Conservation (phyloP, 1,140 invertebrate species). For the Bemisia tabaci region DNA sequence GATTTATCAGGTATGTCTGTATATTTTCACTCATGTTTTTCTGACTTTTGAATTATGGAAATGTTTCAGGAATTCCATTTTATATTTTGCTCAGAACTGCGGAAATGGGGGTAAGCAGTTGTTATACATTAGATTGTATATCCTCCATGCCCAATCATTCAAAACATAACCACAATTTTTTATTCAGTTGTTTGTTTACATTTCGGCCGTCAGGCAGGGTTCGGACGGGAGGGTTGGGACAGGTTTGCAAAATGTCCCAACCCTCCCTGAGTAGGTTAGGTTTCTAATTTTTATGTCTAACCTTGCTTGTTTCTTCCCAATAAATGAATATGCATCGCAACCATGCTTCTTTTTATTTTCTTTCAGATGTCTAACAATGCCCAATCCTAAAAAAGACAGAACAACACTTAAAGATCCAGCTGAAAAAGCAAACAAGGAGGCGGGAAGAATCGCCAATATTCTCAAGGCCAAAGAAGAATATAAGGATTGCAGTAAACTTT, state of each 20-base stretch:
- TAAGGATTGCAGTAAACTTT: background rate
- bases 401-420: background rate
- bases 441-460: background rate
- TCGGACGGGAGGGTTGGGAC: background rate
- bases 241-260: background rate
- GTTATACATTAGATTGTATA: background rate
- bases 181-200: background rate
- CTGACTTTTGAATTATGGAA: background rate
- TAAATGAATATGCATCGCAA: background rate
- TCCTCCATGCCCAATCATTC: background rate
- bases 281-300: background rate
- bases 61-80: background rate
- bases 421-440: background rate
- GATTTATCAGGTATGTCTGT: background rate
- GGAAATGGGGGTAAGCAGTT: background rate
- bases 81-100: background rate
- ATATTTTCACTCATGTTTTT: background rate
- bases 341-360: background rate
- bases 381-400: background rate
- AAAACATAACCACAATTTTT: background rate
- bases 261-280: background rate
- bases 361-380: background rate
- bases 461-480: background rate
- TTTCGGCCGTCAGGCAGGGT: background rate
- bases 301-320: background rate